Evolutionary conservation across 2,888 invertebrate species (phyloP).

Genomic region (Cephus nigrinus): DNA sequence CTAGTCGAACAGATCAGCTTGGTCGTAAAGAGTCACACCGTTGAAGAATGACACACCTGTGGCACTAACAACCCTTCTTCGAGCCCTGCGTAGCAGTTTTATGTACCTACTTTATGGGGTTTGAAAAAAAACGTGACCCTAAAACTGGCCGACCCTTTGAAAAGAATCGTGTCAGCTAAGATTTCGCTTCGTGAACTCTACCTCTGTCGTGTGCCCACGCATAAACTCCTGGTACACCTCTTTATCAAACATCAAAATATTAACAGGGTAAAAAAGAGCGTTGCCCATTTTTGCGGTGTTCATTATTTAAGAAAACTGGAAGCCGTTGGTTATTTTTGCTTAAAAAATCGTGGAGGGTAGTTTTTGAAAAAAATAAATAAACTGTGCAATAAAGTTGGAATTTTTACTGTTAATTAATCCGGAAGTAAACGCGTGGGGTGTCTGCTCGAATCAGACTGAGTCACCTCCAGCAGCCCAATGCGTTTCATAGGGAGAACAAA

Average conservation of each 20-base stretch:
- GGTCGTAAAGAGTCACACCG: background rate
- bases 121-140: background rate
- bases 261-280: background rate
- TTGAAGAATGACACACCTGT: slow-evolving; percentile 36
- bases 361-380: background rate
- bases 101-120: background rate
- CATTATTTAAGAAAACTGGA: background rate
- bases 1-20: background rate
- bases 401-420: background rate
- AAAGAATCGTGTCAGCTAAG: background rate
- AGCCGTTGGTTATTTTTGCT: background rate
- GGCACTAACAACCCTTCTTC: slow-evolving; percentile 19
- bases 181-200: background rate
- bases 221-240: background rate
- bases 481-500: no score
- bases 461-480: no score
- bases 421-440: no score
- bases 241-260: background rate
- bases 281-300: background rate
- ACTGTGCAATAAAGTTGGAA: background rate
- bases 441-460: no score
- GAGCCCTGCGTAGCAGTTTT: background rate
- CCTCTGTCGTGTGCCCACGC: background rate
- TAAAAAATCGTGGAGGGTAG: background rate
- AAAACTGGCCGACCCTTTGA: background rate